Base-by-base conservation (phyloP, 2,113 vertebrate species). In the Sceloporus undulatus region DNA sequence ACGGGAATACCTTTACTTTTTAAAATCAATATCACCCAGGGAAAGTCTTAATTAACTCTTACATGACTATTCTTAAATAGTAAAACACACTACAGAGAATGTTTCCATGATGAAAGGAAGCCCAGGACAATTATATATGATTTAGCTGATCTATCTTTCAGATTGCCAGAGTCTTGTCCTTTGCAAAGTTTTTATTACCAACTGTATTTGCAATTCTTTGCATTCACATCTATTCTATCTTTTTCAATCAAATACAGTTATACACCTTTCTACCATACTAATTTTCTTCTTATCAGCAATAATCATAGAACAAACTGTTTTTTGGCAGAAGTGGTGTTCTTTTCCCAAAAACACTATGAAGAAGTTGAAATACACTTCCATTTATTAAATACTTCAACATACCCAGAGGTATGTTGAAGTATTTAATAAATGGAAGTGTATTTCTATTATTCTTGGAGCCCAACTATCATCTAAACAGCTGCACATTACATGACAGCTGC, bases 401-500 rank as follows among this genome's bases (percentile, higher is more conserved):
- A n/a, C 23, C 9, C 8, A 0, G 14, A 42, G 79, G 3, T 25
- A 5, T 21, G 82, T 79, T 38, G 76, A 73, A 56, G 27, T 27
- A 73, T 34, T 6, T 54, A 3, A 0, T 27, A 83, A 38, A 1
- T 68, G 25, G 48, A 86, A 91, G 68, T 27, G 0, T 52, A 34
- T 88, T 23, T 38, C 68, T 0, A 0, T 0, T 1, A 89, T 25
- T 71, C 1, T 74, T 56, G 65, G 2, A 16, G 0, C 9, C 83
- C 77, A 66, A 4, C 38, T 65, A 79, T 79, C 65, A 48, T 34
- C 2, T 79, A 18, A 84, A 70, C 16, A 79, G 84, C 84, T 85
- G 68, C 54, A 85, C 25, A 76, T 78, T 38, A 66, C 48, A 77
- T 34, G 74, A 78, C 84, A 85, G 74, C 81, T 88, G 87, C 87